Conservation (phyloP, 2,113 vertebrate genomes). For the Vidua macroura region DNA sequence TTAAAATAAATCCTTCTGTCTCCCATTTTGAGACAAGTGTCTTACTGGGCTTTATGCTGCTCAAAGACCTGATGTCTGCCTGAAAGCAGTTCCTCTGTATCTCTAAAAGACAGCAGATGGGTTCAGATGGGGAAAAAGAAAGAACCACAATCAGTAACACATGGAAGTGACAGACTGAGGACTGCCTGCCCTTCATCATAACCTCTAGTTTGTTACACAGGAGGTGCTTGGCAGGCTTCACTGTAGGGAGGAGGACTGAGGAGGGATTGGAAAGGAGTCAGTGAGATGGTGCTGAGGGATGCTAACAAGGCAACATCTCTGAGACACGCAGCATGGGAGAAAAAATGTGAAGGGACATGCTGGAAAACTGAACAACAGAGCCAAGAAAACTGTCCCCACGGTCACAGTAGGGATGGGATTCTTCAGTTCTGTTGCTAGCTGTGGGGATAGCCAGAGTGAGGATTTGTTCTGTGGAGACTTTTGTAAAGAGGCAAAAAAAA, state of each 20-base stretch:
- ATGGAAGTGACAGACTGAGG: slow-evolving; percentile 5
- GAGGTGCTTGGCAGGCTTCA: background rate
- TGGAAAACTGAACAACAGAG: background rate
- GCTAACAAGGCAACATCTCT: background rate
- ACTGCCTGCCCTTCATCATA: background rate
- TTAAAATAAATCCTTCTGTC: background rate
- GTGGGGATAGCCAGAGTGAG: background rate
- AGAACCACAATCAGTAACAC: background rate
- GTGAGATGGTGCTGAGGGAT: background rate
- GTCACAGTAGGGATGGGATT: background rate
- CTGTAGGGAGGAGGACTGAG: background rate
- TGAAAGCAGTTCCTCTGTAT: background rate
- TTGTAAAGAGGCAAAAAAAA: background rate
- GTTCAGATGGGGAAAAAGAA: background rate
- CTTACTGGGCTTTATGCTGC: background rate
- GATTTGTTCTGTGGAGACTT: background rate
- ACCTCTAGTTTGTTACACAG: background rate
- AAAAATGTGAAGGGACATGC: background rate
- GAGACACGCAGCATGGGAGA: background rate
- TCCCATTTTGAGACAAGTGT: background rate
- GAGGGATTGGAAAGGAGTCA: background rate
- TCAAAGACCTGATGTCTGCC: background rate
- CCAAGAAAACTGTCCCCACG: background rate
- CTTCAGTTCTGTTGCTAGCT: background rate
- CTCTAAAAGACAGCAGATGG: background rate